These are phyloP conservation scores for Teinopalpus imperialis DNA, from an alignment of 2,888 invertebrate species.

Conservation along the genomic window DNA sequence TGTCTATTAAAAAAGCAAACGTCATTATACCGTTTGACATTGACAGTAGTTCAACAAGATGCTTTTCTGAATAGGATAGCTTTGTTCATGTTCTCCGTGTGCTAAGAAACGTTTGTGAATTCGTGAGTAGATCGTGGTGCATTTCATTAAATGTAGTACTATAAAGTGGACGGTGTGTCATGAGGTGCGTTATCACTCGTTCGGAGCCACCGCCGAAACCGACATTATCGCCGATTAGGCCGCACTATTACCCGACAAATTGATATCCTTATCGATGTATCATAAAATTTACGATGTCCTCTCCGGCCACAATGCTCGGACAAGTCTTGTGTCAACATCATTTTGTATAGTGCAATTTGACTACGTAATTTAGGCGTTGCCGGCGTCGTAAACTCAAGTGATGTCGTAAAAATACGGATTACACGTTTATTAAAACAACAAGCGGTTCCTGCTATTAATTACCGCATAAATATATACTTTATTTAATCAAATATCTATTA, in stretches of 20 bases:
- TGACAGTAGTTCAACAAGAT: too few species aligned
- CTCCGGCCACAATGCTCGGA: conserved; percentile 53
- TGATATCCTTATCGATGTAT: conserved; percentile 65
- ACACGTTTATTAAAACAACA: conserved; percentile 13
- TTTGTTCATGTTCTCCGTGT: background rate
- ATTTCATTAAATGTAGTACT: conserved; percentile 14
- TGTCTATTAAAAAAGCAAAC: too few species aligned
- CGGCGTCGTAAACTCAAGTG: conserved; percentile 10
- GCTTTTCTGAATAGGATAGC: too few species aligned
- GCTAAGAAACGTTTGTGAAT: background rate
- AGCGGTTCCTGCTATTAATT: background rate
- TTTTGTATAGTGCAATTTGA: conserved; percentile 43
- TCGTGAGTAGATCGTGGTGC: background rate
- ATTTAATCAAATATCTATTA: too few species aligned
- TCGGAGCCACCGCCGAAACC: conserved; percentile 54
- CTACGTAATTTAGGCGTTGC: conserved; percentile 16
- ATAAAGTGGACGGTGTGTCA: conserved; percentile 25
- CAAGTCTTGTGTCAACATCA: conserved; percentile 70
- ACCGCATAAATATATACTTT: too few species aligned
- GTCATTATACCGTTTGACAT: too few species aligned
- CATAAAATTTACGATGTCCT: conserved; percentile 68
- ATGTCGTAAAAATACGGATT: conserved; percentile 6
- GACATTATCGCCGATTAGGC: conserved; percentile 56
- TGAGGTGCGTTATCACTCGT: conserved; percentile 55
- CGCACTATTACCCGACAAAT: conserved; percentile 60